Evolutionary conservation across 2,797 vertebrate species (phyloP).

Genomic region (Sciurus carolinensis): DNA sequence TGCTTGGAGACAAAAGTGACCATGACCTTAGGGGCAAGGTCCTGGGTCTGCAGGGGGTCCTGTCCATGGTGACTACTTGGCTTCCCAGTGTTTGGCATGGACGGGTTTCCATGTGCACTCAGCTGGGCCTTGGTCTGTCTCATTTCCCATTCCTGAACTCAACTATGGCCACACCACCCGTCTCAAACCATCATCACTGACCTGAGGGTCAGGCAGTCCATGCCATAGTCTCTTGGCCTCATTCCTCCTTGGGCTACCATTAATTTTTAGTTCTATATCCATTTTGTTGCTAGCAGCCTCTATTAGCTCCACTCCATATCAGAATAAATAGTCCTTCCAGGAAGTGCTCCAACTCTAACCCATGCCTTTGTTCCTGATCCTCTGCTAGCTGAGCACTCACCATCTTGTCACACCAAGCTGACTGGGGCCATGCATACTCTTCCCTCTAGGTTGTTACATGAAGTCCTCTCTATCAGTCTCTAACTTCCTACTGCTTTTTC

Average conservation of each 20-base stretch:
- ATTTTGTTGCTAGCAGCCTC: not conserved
- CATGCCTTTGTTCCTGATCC: no score
- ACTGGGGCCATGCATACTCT: not conserved
- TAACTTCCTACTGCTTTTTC: not conserved
- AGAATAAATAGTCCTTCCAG: not conserved
- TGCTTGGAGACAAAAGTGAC: not conserved
- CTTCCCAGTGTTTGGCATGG: not conserved
- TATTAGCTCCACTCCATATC: not conserved
- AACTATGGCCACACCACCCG: accelerated
- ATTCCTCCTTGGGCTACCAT: not conserved
- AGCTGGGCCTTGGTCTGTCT: not conserved
- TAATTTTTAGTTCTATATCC: not conserved
- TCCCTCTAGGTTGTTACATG: not conserved
- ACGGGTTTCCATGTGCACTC: not conserved
- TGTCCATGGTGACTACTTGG: not conserved
- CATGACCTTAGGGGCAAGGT: not conserved
- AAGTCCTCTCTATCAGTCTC: not conserved
- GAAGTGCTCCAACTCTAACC: not conserved
- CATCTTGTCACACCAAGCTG: not conserved
- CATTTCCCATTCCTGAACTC: not conserved
- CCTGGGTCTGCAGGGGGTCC: not conserved
- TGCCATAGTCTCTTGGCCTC: no score
- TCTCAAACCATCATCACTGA: not conserved
- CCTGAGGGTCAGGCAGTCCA: not conserved
- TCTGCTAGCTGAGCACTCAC: not conserved